phyloP scores from a whole-genome alignment of 2,888 invertebrate genomes.

The Eulithis testata region DNA sequence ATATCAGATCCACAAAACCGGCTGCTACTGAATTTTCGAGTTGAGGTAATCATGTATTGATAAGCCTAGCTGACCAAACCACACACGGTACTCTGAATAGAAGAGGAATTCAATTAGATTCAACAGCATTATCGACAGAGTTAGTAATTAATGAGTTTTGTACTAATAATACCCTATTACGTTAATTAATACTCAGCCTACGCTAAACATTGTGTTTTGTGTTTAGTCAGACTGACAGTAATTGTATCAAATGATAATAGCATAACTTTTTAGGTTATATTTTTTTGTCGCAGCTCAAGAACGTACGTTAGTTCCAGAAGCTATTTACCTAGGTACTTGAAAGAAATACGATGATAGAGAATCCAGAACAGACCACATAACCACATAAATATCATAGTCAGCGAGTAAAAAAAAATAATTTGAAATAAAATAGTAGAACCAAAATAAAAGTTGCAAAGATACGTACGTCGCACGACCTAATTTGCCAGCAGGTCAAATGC shows the following conservation, averaged over 20 bases:
- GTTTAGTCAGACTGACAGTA: no score
- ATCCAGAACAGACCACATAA: no score
- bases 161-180: slow-evolving; percentile 1
- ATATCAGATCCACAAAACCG: no score
- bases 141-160: no score
- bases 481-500: slow-evolving; percentile 11
- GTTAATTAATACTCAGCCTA: not conserved
- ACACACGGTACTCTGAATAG: not conserved
- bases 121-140: not conserved
- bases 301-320: no score
- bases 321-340: no score
- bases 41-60: not conserved
- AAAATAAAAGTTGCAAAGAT: slow-evolving; percentile 3
- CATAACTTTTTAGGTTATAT: no score
- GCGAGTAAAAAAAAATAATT: not conserved
- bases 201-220: no score
- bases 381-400: not conserved
- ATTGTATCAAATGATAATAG: no score
- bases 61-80: not conserved
- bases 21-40: not conserved
- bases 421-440: not conserved
- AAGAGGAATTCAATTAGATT: slow-evolving; percentile 2
- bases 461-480: slow-evolving; percentile 8
- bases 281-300: no score
- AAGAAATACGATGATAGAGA: no score